Evolutionary conservation across 2,113 vertebrate species (phyloP).

Genomic region (Cinclus mexicanus): DNA sequence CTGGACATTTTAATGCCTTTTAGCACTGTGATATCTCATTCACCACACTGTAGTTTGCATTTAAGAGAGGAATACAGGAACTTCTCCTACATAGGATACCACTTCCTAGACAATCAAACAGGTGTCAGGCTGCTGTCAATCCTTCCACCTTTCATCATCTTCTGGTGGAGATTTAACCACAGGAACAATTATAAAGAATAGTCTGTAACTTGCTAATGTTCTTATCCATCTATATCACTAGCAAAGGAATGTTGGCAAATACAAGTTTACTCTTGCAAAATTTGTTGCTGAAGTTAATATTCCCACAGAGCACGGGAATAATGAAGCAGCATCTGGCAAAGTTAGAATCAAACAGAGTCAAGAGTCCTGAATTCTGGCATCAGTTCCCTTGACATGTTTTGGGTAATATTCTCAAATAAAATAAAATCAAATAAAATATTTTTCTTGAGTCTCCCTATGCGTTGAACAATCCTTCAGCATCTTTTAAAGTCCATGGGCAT

Average conservation of each 20-base stretch:
- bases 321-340: not conserved
- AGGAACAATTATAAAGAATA: not conserved
- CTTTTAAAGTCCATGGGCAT: not conserved
- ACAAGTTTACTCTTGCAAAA: not conserved
- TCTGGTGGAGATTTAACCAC: not conserved
- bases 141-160: slow-evolving; percentile 22
- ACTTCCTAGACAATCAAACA: not conserved
- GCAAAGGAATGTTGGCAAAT: not conserved
- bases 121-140: not conserved
- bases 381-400: not conserved
- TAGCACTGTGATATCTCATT: not conserved
- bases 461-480: not conserved
- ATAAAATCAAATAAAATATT: not conserved
- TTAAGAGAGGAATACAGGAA: not conserved
- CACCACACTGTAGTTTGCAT: not conserved
- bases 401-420: not conserved
- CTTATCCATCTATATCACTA: not conserved
- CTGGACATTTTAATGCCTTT: not conserved
- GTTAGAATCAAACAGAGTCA: not conserved
- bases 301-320: not conserved
- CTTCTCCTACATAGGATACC: not conserved
- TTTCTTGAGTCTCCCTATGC: not conserved
- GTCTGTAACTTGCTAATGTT: not conserved
- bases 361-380: not conserved
- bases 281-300: not conserved